phyloP scores from a whole-genome alignment of 1,140 invertebrate genomes.

The Cydia amplana region DNA sequence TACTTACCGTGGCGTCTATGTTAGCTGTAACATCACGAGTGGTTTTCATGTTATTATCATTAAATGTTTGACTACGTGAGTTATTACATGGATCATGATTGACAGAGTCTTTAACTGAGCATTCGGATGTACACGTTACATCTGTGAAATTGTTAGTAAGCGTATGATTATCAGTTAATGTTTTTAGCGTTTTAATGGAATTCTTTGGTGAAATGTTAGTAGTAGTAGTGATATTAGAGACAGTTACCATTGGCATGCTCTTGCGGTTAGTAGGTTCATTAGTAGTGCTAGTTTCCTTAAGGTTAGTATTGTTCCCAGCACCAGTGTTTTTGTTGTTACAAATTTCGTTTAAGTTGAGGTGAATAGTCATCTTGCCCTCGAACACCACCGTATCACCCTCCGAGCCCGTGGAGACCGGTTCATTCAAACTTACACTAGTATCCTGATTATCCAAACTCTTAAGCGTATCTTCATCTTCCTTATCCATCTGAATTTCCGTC shows the following conservation, averaged over 20 bases:
- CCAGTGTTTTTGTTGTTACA: constrained; percentile 73
- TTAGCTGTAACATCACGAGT: constrained; percentile 45
- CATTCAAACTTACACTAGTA: constrained; percentile 80
- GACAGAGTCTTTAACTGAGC: constrained; percentile 42
- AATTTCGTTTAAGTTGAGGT: constrained; percentile 78
- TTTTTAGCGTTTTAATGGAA: constrained; percentile 74
- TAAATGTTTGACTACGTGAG: constrained; percentile 35
- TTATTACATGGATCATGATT: constrained; percentile 45
- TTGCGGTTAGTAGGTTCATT: constrained; percentile 66
- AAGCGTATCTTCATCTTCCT: constrained; percentile 78
- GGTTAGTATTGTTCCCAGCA: constrained; percentile 63
- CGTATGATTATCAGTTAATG: constrained; percentile 49
- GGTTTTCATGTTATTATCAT: constrained; percentile 29
- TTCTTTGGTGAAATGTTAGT: constrained; percentile 78
- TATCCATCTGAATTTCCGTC: constrained; percentile 74
- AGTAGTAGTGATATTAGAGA: constrained; percentile 79
- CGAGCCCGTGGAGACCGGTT: constrained; percentile 69
- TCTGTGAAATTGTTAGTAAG: constrained; percentile 56
- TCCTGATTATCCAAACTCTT: constrained; percentile 78
- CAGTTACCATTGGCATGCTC: constrained; percentile 79
- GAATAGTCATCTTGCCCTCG: constrained; percentile 79
- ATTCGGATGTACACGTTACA: constrained; percentile 52
- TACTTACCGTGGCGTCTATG: constrained; percentile 62
- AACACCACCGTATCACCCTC: constrained; percentile 78
- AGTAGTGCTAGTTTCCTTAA: constrained; percentile 57